A percentile compares a stretch with the other conserved stretches of the same genome.
Conservation (phyloP, 2,797 vertebrate genomes). For the Diglossa cyanea region DNA sequence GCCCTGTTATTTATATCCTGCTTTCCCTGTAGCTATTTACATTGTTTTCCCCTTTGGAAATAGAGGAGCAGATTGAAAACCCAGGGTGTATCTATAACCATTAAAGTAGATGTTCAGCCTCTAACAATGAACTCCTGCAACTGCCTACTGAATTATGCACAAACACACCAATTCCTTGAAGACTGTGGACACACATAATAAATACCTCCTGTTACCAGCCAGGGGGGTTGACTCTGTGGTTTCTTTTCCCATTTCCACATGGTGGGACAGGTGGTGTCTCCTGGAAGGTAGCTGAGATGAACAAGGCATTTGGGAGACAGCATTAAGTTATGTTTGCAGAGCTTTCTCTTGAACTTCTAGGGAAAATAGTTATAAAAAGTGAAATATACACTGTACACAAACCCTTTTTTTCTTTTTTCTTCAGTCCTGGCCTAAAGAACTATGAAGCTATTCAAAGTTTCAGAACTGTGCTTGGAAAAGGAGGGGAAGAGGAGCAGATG, state of each 20-base stretch:
- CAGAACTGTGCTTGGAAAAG: not conserved
- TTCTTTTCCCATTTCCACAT: not conserved
- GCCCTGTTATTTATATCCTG: not conserved
- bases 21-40: conserved; percentile 1
- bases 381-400: not conserved
- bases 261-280: not conserved
- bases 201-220: conserved; percentile 30
- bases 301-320: not conserved
- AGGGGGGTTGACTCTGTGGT: not conserved
- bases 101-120: conserved; percentile 63
- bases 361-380: not conserved
- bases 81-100: conserved; percentile 46
- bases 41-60: conserved; percentile 6
- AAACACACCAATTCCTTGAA: conserved; percentile 39
- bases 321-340: not conserved
- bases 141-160: conserved; percentile 63
- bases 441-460: not conserved
- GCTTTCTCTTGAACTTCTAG: not conserved
- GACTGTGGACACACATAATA: not conserved
- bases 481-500: not conserved
- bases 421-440: not conserved
- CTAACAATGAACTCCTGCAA: conserved; percentile 48
- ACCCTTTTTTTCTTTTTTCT: not conserved
- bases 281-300: not conserved
- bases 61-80: conserved; percentile 58